These are phyloP conservation scores for Mayetiola destructor DNA, from an alignment of 2,888 invertebrate genomes.

Conservation along the genomic window DNA sequence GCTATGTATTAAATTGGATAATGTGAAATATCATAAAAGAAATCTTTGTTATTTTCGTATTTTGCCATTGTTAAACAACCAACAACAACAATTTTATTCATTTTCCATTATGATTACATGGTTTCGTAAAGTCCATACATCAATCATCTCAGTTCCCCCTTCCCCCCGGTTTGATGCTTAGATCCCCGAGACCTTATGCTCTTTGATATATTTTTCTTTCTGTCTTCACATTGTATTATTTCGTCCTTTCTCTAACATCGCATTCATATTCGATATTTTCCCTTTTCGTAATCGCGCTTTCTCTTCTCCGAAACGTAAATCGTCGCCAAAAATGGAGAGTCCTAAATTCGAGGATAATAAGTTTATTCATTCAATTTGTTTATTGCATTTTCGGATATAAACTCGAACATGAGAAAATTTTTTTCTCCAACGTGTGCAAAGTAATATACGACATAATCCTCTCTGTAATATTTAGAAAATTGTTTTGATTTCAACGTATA, in stretches of 20 bases:
- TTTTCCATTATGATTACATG: neutral
- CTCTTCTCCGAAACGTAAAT: too few relatives aligned
- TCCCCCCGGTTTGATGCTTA: neutral
- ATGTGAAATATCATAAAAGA: conserved; percentile 4
- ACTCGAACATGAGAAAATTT: too few relatives aligned
- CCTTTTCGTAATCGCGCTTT: too few relatives aligned
- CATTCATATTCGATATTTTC: too few relatives aligned
- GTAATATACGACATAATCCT: too few relatives aligned
- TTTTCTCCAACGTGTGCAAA: too few relatives aligned
- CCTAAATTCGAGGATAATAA: neutral
- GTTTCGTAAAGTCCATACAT: conserved; percentile 7
- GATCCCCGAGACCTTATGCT: neutral
- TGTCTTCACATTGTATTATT: conserved; percentile 7
- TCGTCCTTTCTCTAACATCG: too few relatives aligned
- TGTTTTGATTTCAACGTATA: too few relatives aligned
- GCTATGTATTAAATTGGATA: conserved; percentile 11
- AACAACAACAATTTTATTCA: too few relatives aligned
- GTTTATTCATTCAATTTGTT: conserved; percentile 12
- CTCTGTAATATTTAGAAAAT: too few relatives aligned
- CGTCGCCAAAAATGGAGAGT: neutral
- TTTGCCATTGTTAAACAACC: neutral
- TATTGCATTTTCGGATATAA: conserved; percentile 9
- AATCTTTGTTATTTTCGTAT: neutral
- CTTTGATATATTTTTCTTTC: too few relatives aligned
- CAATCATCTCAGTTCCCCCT: neutral